Evolutionary conservation across 2,888 invertebrate genomes (phyloP), one percentile per base, ranked within the genome.

Genomic region (Nomada fucata): DNA sequence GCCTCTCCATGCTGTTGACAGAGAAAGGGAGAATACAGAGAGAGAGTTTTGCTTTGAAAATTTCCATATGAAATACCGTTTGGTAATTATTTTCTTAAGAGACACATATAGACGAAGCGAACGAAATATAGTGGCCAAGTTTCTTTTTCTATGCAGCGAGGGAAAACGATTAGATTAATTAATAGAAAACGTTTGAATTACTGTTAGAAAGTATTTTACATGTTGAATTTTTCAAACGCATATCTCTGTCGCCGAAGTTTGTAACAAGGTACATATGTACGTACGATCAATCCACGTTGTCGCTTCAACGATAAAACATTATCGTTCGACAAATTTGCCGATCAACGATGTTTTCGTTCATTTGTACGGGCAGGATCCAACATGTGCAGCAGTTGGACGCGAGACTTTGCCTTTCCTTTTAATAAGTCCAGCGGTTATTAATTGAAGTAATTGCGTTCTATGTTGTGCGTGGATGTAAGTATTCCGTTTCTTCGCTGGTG

Each of bases 1-100:
- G 88, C 82, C 85, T 78, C 76, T 63, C 70, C 76, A 79, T 76
- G 78, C 79, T 86, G 86, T 88, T 85, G 78, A 76, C 69, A 75
- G 60, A 85, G 87, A 65, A 76, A 86, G 61, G 79, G 64, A 68
- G 74, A 71, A 63, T 36, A 63, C 50, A 61, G 47, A 70, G 64
- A 47, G 47, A 68, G 64, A 69, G 52, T 11, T 55, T 5, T 53
- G 36, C 59, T 79, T 59, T 44, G 65, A 59, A 52, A 60, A 79
- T 79, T 79, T 65, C 20, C 11, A 5, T 23, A 26, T 13, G 18
- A 42, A 75, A 44, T 26, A 23, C n/a, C 15, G 52, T 23, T 75
- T 44, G 23, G 36, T 36, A 36, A 36, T 36, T 10, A 7, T 36
- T 13, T 23, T 10, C 13, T 44, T 36, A 36, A 36, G 36, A 3